Conservation (phyloP, 1,140 invertebrate species). For the Capitella teleta region DNA sequence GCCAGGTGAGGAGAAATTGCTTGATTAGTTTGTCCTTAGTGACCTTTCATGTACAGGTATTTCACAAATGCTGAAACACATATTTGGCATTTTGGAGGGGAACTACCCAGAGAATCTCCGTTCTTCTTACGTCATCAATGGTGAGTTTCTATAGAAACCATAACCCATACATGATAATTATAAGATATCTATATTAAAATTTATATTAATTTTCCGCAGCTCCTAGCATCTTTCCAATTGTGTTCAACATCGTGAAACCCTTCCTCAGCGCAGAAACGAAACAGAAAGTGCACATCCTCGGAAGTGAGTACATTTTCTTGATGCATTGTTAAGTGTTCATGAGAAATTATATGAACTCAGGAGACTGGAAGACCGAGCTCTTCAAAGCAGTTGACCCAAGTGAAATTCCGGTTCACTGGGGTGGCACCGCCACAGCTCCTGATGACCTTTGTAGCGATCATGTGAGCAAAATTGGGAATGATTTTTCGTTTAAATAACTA, state of each 20-base stretch:
- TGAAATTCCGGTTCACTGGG: conserved; percentile 57
- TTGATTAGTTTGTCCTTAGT: background rate
- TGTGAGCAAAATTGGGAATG: no score
- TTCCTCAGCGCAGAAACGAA: conserved; percentile 76
- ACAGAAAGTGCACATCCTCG: conserved; percentile 73
- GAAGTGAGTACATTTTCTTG: conserved; percentile 39
- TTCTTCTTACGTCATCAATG: conserved; percentile 65
- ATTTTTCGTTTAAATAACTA: no score
- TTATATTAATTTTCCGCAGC: no score
- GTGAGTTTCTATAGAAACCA: conserved; percentile 3
- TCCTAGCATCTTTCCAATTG: conserved; percentile 75
- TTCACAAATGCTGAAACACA: conserved; percentile 17
- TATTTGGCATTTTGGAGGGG: conserved; percentile 60
- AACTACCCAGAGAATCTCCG: conserved; percentile 56
- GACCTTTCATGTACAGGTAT: background rate
- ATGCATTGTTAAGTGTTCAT: background rate
- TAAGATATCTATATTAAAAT: no score
- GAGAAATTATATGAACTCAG: conserved; percentile 37
- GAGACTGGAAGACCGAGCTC: conserved; percentile 61
- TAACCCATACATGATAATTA: background rate
- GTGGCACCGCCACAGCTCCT: conserved; percentile 58
- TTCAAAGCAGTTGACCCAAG: conserved; percentile 53
- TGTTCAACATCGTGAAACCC: conserved; percentile 70
- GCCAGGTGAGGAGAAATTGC: conserved; percentile 21
- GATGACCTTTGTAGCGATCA: no score